Evolutionary conservation across 2,113 vertebrate species (phyloP).

Genomic region (Myrmecobius fasciatus): DNA sequence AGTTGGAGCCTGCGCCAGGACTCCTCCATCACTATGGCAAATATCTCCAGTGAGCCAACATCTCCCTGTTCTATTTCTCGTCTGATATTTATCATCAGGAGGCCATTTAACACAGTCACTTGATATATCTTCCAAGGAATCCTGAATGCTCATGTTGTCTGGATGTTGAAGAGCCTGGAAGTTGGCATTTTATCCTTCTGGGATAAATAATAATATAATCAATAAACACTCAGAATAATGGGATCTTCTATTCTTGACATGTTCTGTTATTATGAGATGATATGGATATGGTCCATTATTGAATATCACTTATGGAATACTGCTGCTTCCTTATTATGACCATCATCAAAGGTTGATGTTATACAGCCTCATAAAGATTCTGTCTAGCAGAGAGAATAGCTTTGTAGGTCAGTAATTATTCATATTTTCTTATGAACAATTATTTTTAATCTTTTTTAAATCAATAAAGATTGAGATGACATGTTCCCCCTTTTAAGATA

Average conservation of each 20-base stretch:
- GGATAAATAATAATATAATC: background rate
- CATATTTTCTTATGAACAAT: background rate
- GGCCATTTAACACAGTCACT: background rate
- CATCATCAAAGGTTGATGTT: background rate
- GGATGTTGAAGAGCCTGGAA: background rate
- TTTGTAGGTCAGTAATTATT: background rate
- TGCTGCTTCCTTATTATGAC: background rate
- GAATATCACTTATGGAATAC: background rate
- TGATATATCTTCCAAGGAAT: background rate
- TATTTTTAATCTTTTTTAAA: background rate
- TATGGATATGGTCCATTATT: background rate
- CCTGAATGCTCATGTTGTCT: background rate
- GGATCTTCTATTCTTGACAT: background rate
- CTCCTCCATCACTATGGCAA: background rate
- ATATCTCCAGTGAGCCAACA: background rate
- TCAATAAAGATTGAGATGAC: background rate
- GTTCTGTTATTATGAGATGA: background rate
- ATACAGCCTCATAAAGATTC: background rate
- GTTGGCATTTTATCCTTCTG: background rate
- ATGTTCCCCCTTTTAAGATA: background rate
- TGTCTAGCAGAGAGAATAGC: background rate
- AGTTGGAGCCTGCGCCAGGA: background rate
- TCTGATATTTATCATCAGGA: background rate
- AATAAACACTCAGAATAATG: background rate
- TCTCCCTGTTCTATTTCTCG: background rate